These are phyloP conservation scores for Caradrina clavipalpis DNA, from an alignment of 2,888 invertebrate genomes.

Conservation along the genomic window DNA sequence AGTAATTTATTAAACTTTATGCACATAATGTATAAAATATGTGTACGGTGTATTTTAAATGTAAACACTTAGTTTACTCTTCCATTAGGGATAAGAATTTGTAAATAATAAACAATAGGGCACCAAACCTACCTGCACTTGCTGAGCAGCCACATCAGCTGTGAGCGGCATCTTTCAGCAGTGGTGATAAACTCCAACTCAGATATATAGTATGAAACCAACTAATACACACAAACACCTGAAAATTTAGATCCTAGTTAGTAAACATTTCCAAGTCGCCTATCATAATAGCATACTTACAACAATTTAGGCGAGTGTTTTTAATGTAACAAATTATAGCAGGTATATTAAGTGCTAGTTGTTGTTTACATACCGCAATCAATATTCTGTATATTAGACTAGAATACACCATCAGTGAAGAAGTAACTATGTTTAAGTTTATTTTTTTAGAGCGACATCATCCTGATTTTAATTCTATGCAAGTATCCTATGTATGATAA, in stretches of 20 bases:
- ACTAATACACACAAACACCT: slow-evolving; percentile 84
- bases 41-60: too few species aligned
- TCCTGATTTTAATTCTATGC: too few species aligned
- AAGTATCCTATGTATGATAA: too few species aligned
- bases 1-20: too few species aligned
- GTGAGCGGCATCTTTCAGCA: slow-evolving; percentile 93
- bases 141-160: slow-evolving; percentile 94
- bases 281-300: too few species aligned
- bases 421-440: background rate
- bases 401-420: slow-evolving; percentile 54
- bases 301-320: too few species aligned
- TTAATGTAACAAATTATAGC: background rate
- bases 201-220: slow-evolving; percentile 90
- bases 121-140: slow-evolving; percentile 87
- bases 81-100: too few species aligned
- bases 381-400: slow-evolving; percentile 56
- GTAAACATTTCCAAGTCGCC: background rate
- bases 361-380: slow-evolving; percentile 59
- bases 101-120: too few species aligned
- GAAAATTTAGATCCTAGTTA: slow-evolving; percentile 41
- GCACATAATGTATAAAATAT: too few species aligned
- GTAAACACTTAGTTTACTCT: too few species aligned
- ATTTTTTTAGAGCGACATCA: too few species aligned
- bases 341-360: background rate
- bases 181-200: slow-evolving; percentile 87